Percentiles rank a stretch among this genome's conserved stretches.
phyloP scores from a whole-genome alignment of 2,113 vertebrate species.

The Eolophus roseicapilla region DNA sequence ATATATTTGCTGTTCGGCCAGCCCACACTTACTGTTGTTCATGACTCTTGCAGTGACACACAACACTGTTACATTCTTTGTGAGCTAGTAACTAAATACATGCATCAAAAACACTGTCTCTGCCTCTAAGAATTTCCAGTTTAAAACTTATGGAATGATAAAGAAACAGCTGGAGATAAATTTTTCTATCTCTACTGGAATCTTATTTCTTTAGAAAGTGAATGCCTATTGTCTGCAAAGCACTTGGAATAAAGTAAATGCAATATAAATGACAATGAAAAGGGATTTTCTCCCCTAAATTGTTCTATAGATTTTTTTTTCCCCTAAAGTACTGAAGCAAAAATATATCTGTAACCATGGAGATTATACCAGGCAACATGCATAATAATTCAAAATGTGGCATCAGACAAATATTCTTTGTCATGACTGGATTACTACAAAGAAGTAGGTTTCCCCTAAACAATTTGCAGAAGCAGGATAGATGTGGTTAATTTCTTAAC shows the following conservation, averaged over 20 bases:
- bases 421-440: constrained; percentile 4
- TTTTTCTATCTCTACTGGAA: background rate
- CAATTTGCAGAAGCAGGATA: background rate
- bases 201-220: background rate
- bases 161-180: background rate
- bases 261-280: background rate
- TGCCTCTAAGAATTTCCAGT: background rate
- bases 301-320: constrained; percentile 34
- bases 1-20: background rate
- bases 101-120: background rate
- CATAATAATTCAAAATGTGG: constrained; percentile 45
- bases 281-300: background rate
- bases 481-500: constrained; percentile 6
- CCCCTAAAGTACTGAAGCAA: constrained; percentile 22
- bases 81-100: background rate
- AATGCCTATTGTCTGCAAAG: background rate
- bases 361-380: constrained; percentile 39
- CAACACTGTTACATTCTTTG: background rate
- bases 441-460: background rate
- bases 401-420: constrained; percentile 47
- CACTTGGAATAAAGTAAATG: background rate
- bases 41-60: background rate
- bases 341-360: constrained; percentile 66
- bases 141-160: background rate
- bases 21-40: background rate